Evolutionary conservation across 2,888 invertebrate genomes (phyloP).

Genomic region (Torymus auratus): DNA sequence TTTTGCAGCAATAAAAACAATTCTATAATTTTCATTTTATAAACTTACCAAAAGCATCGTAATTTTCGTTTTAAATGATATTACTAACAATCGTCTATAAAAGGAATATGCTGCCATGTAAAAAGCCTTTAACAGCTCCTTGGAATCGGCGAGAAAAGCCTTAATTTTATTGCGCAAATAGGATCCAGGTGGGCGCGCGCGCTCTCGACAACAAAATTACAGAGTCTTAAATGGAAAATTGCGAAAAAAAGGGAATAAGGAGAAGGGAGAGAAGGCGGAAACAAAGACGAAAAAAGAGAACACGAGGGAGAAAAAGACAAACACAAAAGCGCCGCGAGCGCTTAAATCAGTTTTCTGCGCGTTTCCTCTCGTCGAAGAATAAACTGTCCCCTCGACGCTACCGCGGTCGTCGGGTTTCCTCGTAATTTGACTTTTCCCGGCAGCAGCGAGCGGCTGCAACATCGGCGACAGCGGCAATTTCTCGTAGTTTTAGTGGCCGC

Average conservation of each 20-base stretch:
- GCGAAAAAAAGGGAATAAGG: not conserved
- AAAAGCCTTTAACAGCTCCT: no score
- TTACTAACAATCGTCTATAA: no score
- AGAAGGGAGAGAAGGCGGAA: no score
- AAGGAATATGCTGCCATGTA: no score
- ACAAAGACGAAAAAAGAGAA: no score
- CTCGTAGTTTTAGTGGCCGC: slow-evolving; percentile 40
- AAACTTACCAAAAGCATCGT: no score
- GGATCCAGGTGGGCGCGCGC: not conserved
- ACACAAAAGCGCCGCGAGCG: slow-evolving; percentile 2
- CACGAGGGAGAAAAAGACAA: not conserved
- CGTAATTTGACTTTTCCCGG: slow-evolving; percentile 53
- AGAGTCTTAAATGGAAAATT: slow-evolving; percentile 27
- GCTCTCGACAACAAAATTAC: slow-evolving; percentile 5
- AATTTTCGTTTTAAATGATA: no score
- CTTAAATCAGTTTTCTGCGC: slow-evolving; percentile 39
- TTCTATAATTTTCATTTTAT: no score
- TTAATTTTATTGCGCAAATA: slow-evolving; percentile 20
- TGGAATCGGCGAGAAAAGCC: no score
- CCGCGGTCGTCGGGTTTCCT: slow-evolving; percentile 8
- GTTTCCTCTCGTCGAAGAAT: slow-evolving; percentile 46
- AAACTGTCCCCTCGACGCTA: slow-evolving; percentile 27
- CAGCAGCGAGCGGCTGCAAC: not conserved
- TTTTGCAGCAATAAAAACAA: no score
- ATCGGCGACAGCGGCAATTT: slow-evolving; percentile 33